Evolutionary conservation across 2,113 vertebrate species (phyloP), one percentile per base, ranked within the genome.

Genomic region (Pseudopipra pipra): DNA sequence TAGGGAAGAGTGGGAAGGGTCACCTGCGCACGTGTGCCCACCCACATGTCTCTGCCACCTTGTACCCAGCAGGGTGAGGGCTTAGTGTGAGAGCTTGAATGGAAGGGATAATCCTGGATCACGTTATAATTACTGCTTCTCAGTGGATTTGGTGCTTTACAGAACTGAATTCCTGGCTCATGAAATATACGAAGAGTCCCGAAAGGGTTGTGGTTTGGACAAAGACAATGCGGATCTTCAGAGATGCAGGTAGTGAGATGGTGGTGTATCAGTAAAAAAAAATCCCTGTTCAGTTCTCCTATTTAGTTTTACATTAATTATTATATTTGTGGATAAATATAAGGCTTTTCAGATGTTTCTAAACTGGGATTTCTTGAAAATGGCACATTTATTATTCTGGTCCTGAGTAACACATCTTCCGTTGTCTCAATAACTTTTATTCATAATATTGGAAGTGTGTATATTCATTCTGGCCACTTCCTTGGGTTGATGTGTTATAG

Each of bases 1-100:
- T 24, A 23, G 43, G 58, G 67, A 61, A 16, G 51, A 41, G 63
- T 3, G 3, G 72, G 56, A 73, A 76, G 54, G 44, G 63, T 18
- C 47, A 17, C 18, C 23, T 51, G 49, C 0, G 1, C 59, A 16
- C 1, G 0, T 23, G 31, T 59, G 39, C 49, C 28, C 49, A 19
- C 9, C 1, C 5, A 12, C 49, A 44, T 1, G 2, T 16, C 6
- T 74, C 54, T 41, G n/a, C 70, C 28, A 4, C 41, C 77, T 41
- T 27, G 18, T 23, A 12, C 30, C 52, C 63, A 17, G 61, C 52
- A 2, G 1, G 25, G 31, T 9, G 23, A 27, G 20, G 66, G 35
- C 71, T 72, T 47, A 31, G 33, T 16, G 44, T 6, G 25, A 76
- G 85, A 70, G n/a, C 70, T 30, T 49, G 37, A 46, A 61, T 0